These are phyloP conservation scores for Platyscapa corneri DNA, from an alignment of 1,140 invertebrate species.

Conservation along the genomic window DNA sequence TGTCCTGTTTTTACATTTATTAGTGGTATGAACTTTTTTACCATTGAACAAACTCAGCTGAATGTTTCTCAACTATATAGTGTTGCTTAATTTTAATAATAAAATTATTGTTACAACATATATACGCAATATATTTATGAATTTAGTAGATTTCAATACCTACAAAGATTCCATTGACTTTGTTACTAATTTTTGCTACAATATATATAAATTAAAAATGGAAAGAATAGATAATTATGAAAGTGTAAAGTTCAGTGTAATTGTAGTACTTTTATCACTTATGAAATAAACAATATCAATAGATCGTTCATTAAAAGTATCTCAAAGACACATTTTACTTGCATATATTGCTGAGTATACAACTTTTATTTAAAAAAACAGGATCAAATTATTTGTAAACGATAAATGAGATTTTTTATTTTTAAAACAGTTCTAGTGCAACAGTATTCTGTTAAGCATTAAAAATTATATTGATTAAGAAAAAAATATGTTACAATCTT, in stretches of 20 bases:
- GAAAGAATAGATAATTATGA: constrained; percentile 24
- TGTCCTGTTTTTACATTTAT: neutral
- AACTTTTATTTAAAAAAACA: constrained; percentile 9
- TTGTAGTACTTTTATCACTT: constrained; percentile 30
- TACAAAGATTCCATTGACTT: constrained; percentile 14
- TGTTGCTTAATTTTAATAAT: neutral
- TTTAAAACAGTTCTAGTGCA: constrained; percentile 8
- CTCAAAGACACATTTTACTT: neutral
- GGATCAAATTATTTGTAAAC: constrained; percentile 6
- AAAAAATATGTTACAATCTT: constrained; percentile 15
- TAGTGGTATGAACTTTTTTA: neutral
- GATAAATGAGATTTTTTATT: constrained; percentile 46
- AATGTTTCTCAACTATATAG: neutral
- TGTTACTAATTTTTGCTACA: neutral
- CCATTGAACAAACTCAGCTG: neutral
- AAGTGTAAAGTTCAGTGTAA: neutral
- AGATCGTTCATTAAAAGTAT: constrained; percentile 26
- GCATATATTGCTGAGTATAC: too few relatives aligned
- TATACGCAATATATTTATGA: constrained; percentile 15
- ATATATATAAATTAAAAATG: constrained; percentile 21
- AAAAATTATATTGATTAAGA: neutral
- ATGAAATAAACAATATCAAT: constrained; percentile 37
- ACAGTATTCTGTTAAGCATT: constrained; percentile 8
- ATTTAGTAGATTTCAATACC: constrained; percentile 6
- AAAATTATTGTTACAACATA: neutral